Conservation (phyloP, 92 coral and sea anemone species). For the Pocillopora grandis region DNA sequence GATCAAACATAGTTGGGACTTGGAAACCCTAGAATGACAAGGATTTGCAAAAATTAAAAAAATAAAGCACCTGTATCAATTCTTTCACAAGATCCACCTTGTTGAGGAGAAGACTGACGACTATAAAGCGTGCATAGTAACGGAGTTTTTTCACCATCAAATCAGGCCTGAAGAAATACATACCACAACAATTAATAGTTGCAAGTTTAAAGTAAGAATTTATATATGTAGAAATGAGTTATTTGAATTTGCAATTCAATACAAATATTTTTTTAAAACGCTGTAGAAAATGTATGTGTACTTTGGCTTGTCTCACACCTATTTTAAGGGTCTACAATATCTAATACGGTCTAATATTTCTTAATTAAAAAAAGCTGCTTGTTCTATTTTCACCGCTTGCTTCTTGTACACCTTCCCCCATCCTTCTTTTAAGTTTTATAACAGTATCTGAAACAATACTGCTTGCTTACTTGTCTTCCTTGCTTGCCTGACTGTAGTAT, state of each 20-base stretch:
- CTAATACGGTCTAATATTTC: too few relatives aligned
- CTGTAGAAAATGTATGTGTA: too few relatives aligned
- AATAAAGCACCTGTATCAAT: constrained; percentile 59
- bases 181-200: background rate
- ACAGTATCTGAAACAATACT: background rate
- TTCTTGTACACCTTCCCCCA: too few relatives aligned
- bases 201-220: background rate
- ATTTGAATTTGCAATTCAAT: too few relatives aligned
- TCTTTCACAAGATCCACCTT: constrained; percentile 93
- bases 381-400: too few relatives aligned
- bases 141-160: constrained; percentile 96
- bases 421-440: too few relatives aligned
- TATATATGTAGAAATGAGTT: background rate
- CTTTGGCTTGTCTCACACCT: too few relatives aligned
- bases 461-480: constrained; percentile 74
- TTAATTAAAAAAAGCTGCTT: too few relatives aligned
- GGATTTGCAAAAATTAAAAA: background rate
- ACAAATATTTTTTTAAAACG: too few relatives aligned
- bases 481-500: constrained; percentile 96
- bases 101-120: constrained; percentile 89
- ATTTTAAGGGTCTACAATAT: too few relatives aligned
- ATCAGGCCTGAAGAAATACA: constrained; percentile 69
- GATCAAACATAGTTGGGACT: background rate
- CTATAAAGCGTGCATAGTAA: constrained; percentile 92
- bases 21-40: too few relatives aligned